Percentiles rank a stretch among this genome's conserved stretches.
Evolutionary conservation across 2,888 invertebrate species (phyloP).

Genomic region (Hermodice carunculata): DNA sequence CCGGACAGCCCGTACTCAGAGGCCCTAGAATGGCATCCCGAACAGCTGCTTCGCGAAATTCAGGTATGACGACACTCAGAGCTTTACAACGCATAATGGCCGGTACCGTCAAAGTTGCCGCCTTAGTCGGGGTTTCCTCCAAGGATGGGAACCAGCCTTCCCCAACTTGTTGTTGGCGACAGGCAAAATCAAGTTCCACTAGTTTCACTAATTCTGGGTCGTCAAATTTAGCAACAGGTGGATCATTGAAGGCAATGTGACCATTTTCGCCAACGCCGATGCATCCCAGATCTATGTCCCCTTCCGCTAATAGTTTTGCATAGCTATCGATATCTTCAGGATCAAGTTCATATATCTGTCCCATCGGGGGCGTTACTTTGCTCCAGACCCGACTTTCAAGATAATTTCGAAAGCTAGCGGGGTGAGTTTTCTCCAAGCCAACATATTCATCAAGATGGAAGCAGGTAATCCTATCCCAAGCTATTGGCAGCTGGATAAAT

Average conservation of each 20-base stretch:
- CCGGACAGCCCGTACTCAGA: background rate
- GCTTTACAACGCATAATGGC: background rate
- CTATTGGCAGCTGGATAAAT: background rate
- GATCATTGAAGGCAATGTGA: constrained; percentile 8
- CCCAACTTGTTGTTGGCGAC: constrained; percentile 1
- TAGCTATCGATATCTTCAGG: background rate
- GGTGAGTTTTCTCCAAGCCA: background rate
- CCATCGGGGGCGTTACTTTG: background rate
- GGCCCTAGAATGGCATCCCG: background rate
- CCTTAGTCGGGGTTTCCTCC: background rate
- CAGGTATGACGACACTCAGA: constrained; percentile 1
- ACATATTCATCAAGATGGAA: constrained; percentile 7
- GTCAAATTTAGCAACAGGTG: background rate
- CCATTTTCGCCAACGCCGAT: constrained; percentile 4
- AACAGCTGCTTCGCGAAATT: background rate
- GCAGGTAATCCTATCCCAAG: background rate
- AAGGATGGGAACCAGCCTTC: background rate
- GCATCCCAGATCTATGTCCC: background rate
- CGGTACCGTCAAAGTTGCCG: background rate
- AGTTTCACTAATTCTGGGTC: background rate
- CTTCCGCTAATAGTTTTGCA: background rate
- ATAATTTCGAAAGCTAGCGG: constrained; percentile 1
- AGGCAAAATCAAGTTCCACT: background rate
- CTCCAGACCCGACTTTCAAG: background rate
- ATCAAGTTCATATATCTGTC: background rate